These are phyloP conservation scores for Urechis unicinctus DNA, from an alignment of 2,888 invertebrate genomes.

Conservation along the genomic window DNA sequence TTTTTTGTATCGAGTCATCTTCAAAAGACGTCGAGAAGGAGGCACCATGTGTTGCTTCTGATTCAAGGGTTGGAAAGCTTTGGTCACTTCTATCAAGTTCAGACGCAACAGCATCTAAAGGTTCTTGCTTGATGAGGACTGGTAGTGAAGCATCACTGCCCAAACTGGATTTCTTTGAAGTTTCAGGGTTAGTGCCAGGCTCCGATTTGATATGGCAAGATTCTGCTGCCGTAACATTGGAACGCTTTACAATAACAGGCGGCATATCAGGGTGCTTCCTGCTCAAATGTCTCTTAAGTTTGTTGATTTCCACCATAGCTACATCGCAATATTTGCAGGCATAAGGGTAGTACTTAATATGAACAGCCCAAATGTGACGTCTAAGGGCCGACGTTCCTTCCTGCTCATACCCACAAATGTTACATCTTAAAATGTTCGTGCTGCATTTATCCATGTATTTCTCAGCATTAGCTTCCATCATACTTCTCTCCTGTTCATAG, in stretches of 20 bases:
- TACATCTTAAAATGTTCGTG: neutral
- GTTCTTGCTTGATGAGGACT: neutral
- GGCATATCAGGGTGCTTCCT: conserved; percentile 12
- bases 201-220: no score
- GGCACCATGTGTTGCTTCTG: neutral
- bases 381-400: conserved; percentile 9
- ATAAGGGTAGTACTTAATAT: conserved; percentile 18
- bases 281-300: conserved; percentile 17
- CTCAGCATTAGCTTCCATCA: neutral
- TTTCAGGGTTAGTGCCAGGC: neutral
- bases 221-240: no score
- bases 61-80: neutral
- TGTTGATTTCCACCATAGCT: conserved; percentile 12
- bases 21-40: neutral
- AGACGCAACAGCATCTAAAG: neutral
- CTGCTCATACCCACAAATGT: conserved; percentile 9
- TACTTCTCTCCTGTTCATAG: no score
- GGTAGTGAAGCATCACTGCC: neutral
- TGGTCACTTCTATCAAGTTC: neutral
- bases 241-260: neutral
- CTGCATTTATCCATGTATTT: neutral
- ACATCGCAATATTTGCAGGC: conserved; percentile 19
- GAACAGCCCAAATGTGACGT: conserved; percentile 14
- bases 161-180: neutral
- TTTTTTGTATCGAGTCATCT: no score